phyloP scores from a whole-genome alignment of 2,888 invertebrate genomes.

The Polymixis flavicincta region DNA sequence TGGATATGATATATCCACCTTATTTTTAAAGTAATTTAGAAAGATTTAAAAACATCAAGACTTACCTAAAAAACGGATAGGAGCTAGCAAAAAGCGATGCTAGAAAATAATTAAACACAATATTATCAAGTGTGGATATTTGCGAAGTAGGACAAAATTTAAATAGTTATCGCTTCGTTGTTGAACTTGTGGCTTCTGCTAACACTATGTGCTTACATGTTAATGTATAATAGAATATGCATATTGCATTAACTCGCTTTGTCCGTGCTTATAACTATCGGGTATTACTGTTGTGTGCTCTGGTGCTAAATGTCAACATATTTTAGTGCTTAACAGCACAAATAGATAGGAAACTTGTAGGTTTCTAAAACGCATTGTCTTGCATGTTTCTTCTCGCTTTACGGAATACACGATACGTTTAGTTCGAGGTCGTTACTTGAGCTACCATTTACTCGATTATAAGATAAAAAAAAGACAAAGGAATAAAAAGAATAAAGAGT shows the following conservation, averaged over 20 bases:
- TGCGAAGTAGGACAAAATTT: constrained; percentile 75
- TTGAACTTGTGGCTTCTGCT: constrained; percentile 63
- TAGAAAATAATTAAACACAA: constrained; percentile 53
- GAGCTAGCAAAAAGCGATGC: constrained; percentile 21
- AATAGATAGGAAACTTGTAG: constrained; percentile 22
- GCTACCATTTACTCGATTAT: not conserved
- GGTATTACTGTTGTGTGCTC: constrained; percentile 37
- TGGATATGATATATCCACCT: too few species aligned
- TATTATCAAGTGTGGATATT: constrained; percentile 58
- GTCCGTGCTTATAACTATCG: constrained; percentile 54
- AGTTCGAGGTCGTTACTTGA: not conserved
- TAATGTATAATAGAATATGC: constrained; percentile 65
- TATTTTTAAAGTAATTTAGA: too few species aligned
- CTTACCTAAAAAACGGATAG: not conserved
- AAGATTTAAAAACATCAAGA: not conserved
- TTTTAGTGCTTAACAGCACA: constrained; percentile 35
- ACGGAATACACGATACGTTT: not conserved
- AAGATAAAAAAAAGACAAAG: not conserved
- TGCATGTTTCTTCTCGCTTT: not conserved
- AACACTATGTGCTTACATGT: constrained; percentile 58
- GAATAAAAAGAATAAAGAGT: too few species aligned
- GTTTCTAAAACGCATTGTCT: constrained; percentile 32
- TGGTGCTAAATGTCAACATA: constrained; percentile 59
- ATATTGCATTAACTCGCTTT: constrained; percentile 65
- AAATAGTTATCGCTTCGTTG: constrained; percentile 72